Base-by-base conservation (phyloP, 2,888 invertebrate genomes). In the Hemaris fuciformis region DNA sequence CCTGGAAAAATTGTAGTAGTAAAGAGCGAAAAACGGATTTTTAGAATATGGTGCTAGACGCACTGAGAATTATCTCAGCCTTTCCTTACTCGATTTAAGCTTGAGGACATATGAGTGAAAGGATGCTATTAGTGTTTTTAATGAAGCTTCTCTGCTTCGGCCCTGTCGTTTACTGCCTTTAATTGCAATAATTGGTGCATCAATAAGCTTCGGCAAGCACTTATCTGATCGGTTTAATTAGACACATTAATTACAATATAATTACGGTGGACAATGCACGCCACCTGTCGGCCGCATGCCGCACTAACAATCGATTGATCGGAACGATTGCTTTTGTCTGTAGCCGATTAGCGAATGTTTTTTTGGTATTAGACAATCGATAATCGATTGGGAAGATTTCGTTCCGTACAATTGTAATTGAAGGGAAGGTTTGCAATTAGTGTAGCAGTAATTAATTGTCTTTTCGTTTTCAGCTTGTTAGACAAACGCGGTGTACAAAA, bases 171-270 rank as follows among this genome's bases (percentile, higher is more conserved):
- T 18, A 15, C 15, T 41, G 41, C 23, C 53, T 60, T 85, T 87
- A 87, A 85, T 85, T 81, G 77, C 77, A 74, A 77, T 89, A 88
- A 90, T 89, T 88, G 85, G 85, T 74, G 80, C 86, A 85, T 87
- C 84, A 84, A 88, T 88, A 87, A 85, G 81, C 79, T 71, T 66
- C 70, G 72, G 74, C 57, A 27, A 18, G 27, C 69, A 80, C 75
- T 82, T 89, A 89, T 88, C 88, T 84, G 87, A 87, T 88, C 84
- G 74, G 66, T 83, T 82, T 87, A 87, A 89, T 89, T 87, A 87
- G 81, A 76, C 77, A 84, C 89, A 85, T 88, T 89, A 90, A 89
- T 90, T 91, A 89, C 88, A 83, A 84, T 89, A 85, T 89, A 89
- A 90, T 90, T 91, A 89, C 81, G 64, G 72, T 59, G 79, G 77